Base-by-base conservation (phyloP, 2,888 invertebrate species). In the Morpho achilles region DNA sequence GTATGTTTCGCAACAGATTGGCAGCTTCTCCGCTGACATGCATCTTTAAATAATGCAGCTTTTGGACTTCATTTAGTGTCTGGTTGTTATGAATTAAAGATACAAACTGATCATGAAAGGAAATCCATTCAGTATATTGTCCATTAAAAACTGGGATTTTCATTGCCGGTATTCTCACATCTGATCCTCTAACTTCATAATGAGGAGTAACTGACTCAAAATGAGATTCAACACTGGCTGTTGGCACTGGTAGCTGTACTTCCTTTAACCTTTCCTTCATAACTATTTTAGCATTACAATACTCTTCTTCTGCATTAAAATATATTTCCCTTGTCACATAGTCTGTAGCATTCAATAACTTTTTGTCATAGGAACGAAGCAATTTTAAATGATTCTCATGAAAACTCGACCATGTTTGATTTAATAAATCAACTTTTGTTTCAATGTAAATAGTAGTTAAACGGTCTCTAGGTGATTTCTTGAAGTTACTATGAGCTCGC, bases 31-130 rank as follows among this genome's bases (percentile, higher is more conserved):
- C 16, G 16, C 16, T 16, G 16, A 16, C 16, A 16, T 16, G 16
- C 16, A 16, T 16, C 16, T 16, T 16, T 16, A 16, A 16, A 16
- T 16, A 16, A 16, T 16, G 16, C 16, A 16, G 16, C 16, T 16
- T 16, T 16, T 16, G 16, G 16, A 16, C 16, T 16, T 16, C 16
- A 16, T 1, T 16, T 96, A 87, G 42, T 42, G 8, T 8, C 8
- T 42, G 42, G 8, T 42, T 8, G 8, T 42, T 42, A 42, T 42
- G 42, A 42, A 42, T 42, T 42, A 42, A 42, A 42, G 42, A 42
- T 8, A 42, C 7, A 42, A 42, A 8, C 42, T 42, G 42, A 42
- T 42, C 42, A 42, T 42, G 42, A 42, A 42, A 42, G 7, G 42
- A 42, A 42, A 42, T 42, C 42, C 8, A 42, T 8, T 42, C 42